phyloP scores from a whole-genome alignment of 2,888 invertebrate species.

The Bombylius discolor region DNA sequence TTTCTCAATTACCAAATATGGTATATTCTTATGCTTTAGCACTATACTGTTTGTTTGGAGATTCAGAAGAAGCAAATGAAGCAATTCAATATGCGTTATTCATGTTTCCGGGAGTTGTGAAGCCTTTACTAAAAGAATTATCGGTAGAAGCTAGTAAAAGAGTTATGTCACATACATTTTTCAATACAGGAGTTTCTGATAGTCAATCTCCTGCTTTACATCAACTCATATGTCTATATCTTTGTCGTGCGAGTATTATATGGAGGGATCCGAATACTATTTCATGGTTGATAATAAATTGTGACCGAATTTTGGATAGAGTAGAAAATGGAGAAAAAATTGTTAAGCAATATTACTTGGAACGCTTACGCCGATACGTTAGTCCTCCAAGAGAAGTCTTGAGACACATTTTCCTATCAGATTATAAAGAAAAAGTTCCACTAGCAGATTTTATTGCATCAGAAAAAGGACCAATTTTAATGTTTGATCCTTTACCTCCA shows the following conservation, averaged over 20 bases:
- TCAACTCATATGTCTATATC: constrained; percentile 58
- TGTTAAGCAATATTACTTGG: constrained; percentile 46
- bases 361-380: constrained; percentile 38
- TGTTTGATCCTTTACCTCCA: constrained; percentile 70
- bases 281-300: constrained; percentile 64
- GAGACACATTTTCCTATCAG: constrained; percentile 35
- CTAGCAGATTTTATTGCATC: constrained; percentile 32
- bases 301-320: constrained; percentile 47
- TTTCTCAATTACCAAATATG: constrained; percentile 76
- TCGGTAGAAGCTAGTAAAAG: constrained; percentile 55
- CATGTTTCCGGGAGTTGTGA: constrained; percentile 68
- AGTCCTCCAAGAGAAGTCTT: constrained; percentile 33
- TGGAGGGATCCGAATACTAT: constrained; percentile 68
- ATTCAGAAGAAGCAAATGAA: constrained; percentile 39
- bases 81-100: constrained; percentile 62
- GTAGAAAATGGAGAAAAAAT: constrained; percentile 49
- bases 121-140: constrained; percentile 62
- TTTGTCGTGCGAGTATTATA: constrained; percentile 56
- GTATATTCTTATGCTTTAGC: constrained; percentile 70
- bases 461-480: constrained; percentile 43
- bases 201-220: constrained; percentile 52
- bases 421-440: constrained; percentile 39
- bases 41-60: constrained; percentile 39
- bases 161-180: constrained; percentile 41
- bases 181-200: constrained; percentile 27